Percentiles rank a stretch among this genome's conserved stretches.
Conservation (phyloP, 2,113 vertebrate species). For the Pygoscelis adeliae region DNA sequence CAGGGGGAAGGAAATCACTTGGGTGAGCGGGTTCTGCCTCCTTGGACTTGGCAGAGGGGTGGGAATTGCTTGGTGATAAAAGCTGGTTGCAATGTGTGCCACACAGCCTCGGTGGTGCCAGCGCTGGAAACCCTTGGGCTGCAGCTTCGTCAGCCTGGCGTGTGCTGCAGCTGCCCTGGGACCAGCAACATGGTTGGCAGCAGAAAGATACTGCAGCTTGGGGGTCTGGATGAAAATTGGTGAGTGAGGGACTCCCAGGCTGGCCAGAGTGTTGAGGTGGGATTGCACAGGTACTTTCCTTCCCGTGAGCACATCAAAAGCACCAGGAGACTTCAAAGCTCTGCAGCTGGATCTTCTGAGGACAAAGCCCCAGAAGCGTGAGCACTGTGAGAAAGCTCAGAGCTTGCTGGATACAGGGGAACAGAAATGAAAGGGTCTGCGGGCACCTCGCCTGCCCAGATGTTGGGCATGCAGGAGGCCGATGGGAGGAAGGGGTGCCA, state of each 20-base stretch:
- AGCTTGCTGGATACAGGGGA: background rate
- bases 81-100: background rate
- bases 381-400: rapidly evolving
- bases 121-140: background rate
- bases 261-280: background rate
- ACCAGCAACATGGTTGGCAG: background rate
- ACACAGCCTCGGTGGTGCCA: background rate
- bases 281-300: background rate
- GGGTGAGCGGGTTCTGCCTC: background rate
- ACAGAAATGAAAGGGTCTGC: rapidly evolving
- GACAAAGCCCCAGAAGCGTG: background rate
- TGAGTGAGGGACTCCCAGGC: background rate
- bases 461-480: rapidly evolving
- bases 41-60: background rate
- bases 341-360: background rate
- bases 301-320: background rate
- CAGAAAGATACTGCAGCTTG: background rate
- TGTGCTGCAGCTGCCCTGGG: background rate
- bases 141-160: rapidly evolving
- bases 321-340: background rate
- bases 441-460: background rate
- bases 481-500: rapidly evolving
- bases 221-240: background rate
- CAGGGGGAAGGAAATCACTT: background rate
- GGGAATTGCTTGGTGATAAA: too few relatives aligned